Base-by-base conservation (phyloP, 2,113 vertebrate genomes). In the Saguinus midas region DNA sequence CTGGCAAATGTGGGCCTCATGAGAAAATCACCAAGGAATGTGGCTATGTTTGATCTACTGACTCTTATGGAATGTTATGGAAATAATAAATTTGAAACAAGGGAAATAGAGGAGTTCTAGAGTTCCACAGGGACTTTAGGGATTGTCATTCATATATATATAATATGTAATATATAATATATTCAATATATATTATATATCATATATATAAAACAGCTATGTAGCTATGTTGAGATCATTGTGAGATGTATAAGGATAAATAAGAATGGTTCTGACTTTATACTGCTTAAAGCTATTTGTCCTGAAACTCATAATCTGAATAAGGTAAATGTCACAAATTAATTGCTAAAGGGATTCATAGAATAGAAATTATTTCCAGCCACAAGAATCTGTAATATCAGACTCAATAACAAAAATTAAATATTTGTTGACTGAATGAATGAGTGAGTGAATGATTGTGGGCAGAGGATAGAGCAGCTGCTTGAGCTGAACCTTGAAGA, bases 301-400 rank as follows among this genome's bases (percentile, higher is more conserved):
- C 70, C 35, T 95, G 35, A 90, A 96, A 93, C 32, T 70, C n/a
- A 96, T 86, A 93, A 50, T 78, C 0, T 78, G 52, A 48, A 72
- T 73, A 83, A n/a, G 57, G 32, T 35, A 70, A 94, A 85, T 92
- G 43, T 32, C 11, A 72, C 43, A 82, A 52, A 91, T 55, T 61
- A 93, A 61, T 58, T 86, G 6, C 37, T 87, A 72, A 91, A 76
- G 43, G 10, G 8, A 52, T 70, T 95, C 64, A 48, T 43, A 79
- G 10, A 78, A 52, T 11, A 45, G 50, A 81, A 11, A 85, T 86
- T 82, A 37, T 10, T 35, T 72, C 7, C 29, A 90, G 43, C 52
- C 76, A 48, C 61, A 72, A 17, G 66, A 95, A 75, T 45, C 17
- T 91, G 18, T 18, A 94, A 81, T 55, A 92, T 14, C 21, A 82